Percentiles rank a stretch among this genome's conserved stretches.
Evolutionary conservation across 2,888 invertebrate species (phyloP).

Genomic region (Ormia ochracea): DNA sequence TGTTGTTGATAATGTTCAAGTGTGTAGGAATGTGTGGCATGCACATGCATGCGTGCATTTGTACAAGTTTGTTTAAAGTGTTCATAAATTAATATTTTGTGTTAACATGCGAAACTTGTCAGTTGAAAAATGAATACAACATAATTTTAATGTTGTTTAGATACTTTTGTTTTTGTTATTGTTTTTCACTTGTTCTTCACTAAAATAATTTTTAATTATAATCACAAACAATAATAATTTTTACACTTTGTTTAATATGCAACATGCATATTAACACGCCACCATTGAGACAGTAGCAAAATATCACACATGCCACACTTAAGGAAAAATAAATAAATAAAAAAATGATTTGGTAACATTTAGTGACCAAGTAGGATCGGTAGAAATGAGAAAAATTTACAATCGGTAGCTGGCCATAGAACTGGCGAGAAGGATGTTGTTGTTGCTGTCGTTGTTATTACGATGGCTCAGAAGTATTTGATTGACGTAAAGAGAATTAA

Average conservation of each 20-base stretch:
- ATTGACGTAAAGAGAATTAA: too few relatives aligned
- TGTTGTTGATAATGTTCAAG: background rate
- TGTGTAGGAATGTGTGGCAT: background rate
- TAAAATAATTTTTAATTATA: conserved; percentile 46
- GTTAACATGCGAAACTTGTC: conserved; percentile 43
- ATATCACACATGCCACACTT: conserved; percentile 23
- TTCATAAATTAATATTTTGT: conserved; percentile 44
- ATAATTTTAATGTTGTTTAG: too few relatives aligned
- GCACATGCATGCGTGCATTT: background rate
- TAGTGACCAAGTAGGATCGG: background rate
- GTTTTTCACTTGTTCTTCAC: background rate
- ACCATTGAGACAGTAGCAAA: conserved; percentile 1
- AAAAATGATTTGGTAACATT: background rate
- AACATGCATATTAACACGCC: conserved; percentile 43
- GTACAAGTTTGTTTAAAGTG: background rate
- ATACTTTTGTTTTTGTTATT: conserved; percentile 2
- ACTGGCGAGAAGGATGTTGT: background rate
- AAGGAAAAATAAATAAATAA: conserved; percentile 2
- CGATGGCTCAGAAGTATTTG: too few relatives aligned
- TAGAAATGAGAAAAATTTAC: background rate
- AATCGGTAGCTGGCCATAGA: background rate
- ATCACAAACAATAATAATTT: conserved; percentile 53
- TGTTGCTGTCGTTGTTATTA: too few relatives aligned
- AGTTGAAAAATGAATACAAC: conserved; percentile 9
- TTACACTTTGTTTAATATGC: conserved; percentile 56